phyloP scores from a whole-genome alignment of 2,797 vertebrate genomes.

The Heteromormyrus szaboi region DNA sequence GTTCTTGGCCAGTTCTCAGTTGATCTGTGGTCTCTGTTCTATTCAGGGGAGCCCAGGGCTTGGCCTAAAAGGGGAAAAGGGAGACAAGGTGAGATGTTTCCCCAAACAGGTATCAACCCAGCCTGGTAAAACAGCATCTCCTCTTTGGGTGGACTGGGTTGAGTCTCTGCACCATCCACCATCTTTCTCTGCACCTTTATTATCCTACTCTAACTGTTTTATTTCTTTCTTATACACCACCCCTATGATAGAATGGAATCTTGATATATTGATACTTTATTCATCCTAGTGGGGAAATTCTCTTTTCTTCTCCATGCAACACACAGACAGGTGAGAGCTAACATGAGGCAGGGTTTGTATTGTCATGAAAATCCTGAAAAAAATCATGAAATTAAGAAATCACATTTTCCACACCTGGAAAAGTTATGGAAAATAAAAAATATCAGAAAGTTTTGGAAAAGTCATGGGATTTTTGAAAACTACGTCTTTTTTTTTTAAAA shows the following conservation, averaged over 20 bases:
- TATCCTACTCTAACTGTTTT: neutral
- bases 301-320: neutral
- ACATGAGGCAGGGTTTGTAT: neutral
- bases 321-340: neutral
- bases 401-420: neutral
- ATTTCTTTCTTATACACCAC: neutral
- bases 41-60: slow-evolving; percentile 78
- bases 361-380: too few species aligned
- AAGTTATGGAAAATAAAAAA: neutral
- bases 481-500: too few species aligned
- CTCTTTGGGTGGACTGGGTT: neutral
- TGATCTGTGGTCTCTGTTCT: slow-evolving; percentile 37
- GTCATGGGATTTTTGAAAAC: too few species aligned
- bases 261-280: neutral
- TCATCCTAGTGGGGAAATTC: neutral
- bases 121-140: neutral
- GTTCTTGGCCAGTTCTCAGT: neutral
- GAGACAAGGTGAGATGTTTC: slow-evolving; percentile 76
- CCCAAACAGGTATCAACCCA: neutral
- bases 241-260: neutral
- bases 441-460: neutral
- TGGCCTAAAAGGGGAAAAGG: slow-evolving; percentile 81
- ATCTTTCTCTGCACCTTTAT: neutral
- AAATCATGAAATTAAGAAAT: neutral
- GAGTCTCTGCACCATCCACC: neutral